Evolutionary conservation across 2,888 invertebrate genomes (phyloP).

Genomic region (Gerosis bhagava): DNA sequence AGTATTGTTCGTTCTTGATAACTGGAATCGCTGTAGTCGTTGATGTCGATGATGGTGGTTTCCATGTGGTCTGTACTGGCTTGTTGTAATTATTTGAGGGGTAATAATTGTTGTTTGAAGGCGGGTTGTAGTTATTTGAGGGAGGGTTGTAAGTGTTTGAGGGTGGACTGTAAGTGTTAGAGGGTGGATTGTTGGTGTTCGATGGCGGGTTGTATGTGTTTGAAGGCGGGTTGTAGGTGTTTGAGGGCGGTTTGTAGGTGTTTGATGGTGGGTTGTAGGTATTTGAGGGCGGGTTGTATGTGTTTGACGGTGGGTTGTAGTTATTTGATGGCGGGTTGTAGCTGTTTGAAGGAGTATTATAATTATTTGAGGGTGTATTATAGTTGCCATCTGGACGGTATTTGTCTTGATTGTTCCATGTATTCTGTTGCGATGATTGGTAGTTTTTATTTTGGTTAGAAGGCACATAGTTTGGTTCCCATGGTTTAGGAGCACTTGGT

Average conservation of each 20-base stretch:
- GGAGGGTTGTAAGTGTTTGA: constrained; percentile 35
- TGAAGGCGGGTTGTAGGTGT: constrained; percentile 37
- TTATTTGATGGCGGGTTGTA: constrained; percentile 38
- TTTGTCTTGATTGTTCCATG: constrained; percentile 38
- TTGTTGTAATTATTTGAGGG: constrained; percentile 9
- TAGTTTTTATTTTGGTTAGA: constrained; percentile 26
- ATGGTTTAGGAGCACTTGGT: constrained; percentile 27
- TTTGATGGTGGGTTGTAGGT: constrained; percentile 39
- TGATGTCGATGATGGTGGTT: constrained; percentile 30
- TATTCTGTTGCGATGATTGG: constrained; percentile 33
- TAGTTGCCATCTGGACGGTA: constrained; percentile 35
- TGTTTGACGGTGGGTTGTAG: constrained; percentile 35
- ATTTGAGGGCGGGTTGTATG: constrained; percentile 33
- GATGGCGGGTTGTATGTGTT: constrained; percentile 39
- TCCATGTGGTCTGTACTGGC: constrained; percentile 17
- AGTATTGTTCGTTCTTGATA: constrained; percentile 69
- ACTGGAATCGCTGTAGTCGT: constrained; percentile 61
- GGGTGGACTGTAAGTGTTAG: constrained; percentile 33
- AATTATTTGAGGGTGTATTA: constrained; percentile 26
- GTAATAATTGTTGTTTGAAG: constrained; percentile 29
- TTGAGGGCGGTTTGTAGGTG: constrained; percentile 37
- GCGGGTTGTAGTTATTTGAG: constrained; percentile 33
- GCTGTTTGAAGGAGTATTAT: constrained; percentile 32
- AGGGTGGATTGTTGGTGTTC: constrained; percentile 32
- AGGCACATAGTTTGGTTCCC: constrained; percentile 29